These are phyloP conservation scores for Orchesella flavescens DNA, from an alignment of 2,888 invertebrate genomes.

Conservation along the genomic window DNA sequence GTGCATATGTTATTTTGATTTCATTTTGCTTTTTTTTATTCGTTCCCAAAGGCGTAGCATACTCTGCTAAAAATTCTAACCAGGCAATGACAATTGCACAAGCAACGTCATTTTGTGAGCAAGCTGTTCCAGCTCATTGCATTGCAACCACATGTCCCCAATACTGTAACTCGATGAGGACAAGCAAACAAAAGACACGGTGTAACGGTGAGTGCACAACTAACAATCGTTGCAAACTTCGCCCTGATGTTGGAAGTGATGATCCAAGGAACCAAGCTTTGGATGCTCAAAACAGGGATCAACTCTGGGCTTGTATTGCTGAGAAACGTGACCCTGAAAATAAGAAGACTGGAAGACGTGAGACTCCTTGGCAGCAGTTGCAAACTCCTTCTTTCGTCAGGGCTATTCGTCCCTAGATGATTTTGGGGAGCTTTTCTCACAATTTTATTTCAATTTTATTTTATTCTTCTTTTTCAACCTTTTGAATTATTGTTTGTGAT, in stretches of 20 bases:
- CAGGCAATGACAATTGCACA: conserved; percentile 53
- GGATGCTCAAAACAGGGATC: conserved; percentile 66
- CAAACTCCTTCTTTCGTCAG: conserved; percentile 55
- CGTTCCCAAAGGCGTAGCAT: neutral
- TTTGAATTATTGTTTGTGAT: neutral
- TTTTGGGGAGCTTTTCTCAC: neutral
- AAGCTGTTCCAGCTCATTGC: conserved; percentile 57
- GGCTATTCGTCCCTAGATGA: conserved; percentile 43
- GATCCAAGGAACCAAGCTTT: conserved; percentile 62
- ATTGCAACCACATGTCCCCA: conserved; percentile 56
- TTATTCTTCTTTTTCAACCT: neutral
- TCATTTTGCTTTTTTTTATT: conserved; percentile 11
- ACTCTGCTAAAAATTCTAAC: conserved; percentile 37
- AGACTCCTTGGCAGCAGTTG: conserved; percentile 61
- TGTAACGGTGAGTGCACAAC: conserved; percentile 56
- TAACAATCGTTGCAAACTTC: conserved; percentile 58
- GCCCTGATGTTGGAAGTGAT: conserved; percentile 55
- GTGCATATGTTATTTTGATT: neutral
- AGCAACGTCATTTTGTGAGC: conserved; percentile 61
- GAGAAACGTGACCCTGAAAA: conserved; percentile 63
- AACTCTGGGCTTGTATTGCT: conserved; percentile 65
- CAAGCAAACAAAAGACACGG: conserved; percentile 26
- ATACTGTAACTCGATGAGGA: conserved; percentile 54
- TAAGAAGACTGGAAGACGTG: conserved; percentile 57
- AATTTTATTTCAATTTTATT: neutral